Evolutionary conservation across 2,113 vertebrate genomes (phyloP).

Genomic region (Rattus norvegicus): DNA sequence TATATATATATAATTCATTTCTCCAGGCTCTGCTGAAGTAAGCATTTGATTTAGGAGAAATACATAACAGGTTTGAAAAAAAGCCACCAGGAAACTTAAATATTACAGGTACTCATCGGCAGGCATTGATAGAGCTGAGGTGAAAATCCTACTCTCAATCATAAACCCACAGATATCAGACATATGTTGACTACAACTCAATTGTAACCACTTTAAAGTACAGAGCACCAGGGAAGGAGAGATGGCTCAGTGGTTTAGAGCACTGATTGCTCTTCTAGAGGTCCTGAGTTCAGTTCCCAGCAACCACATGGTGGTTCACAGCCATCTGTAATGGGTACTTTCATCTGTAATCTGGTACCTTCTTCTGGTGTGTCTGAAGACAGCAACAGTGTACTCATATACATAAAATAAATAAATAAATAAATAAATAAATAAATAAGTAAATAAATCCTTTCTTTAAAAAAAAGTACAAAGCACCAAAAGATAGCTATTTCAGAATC

Average conservation of each 20-base stretch:
- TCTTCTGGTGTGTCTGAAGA: too few relatives aligned
- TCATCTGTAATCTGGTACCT: too few relatives aligned
- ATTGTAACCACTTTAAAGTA: constrained; percentile 71
- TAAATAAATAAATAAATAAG: too few relatives aligned
- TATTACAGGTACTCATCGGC: constrained; percentile 80
- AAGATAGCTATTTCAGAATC: constrained; percentile 71
- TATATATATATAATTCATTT: not conserved
- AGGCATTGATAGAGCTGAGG: constrained; percentile 79
- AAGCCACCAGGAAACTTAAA: constrained; percentile 79
- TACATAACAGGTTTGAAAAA: constrained; percentile 83
- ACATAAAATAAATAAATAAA: too few relatives aligned
- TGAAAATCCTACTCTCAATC: constrained; percentile 73
- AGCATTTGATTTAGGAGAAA: constrained; percentile 83
- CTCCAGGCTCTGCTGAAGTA: constrained; percentile 80
- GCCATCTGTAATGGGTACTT: too few relatives aligned
- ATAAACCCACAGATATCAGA: constrained; percentile 76
- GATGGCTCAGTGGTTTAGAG: too few relatives aligned
- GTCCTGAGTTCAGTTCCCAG: too few relatives aligned
- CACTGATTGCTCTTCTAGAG: too few relatives aligned
- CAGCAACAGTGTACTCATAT: too few relatives aligned
- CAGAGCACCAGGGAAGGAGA: constrained; percentile 53
- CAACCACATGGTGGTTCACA: too few relatives aligned
- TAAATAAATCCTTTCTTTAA: too few relatives aligned
- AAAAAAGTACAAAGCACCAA: constrained; percentile 66
- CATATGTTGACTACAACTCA: constrained; percentile 77